Evolutionary conservation across 2,888 invertebrate species (phyloP), one percentile per base, ranked within the genome.

Genomic region (Sialis lutaria): DNA sequence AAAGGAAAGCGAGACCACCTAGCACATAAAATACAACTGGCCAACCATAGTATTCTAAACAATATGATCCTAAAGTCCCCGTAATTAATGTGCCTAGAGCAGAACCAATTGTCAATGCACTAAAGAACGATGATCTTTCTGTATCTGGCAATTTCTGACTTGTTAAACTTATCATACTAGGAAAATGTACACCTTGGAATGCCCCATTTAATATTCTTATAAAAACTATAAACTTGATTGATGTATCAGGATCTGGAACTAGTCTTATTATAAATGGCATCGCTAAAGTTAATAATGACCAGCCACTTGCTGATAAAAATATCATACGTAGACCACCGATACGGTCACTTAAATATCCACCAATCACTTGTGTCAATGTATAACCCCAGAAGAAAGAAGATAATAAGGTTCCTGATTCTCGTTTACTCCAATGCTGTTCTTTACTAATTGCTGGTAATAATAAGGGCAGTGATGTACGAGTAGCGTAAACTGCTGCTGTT

Each of bases 301-400:
- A 75, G 39, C 75, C 71, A 5, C 77, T 57, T 3, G 77, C 77
- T 9, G 79, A 73, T 41, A 72, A 66, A 42, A 73, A 67, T 52
- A 82, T 69, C 9, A 82, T 74, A 49, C 70, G 68, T 55, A 79
- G 78, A 0, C 80, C 81, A 33, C 80, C 80, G 48, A 77, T 68
- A 45, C 69, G 66, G 58, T 74, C 74, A 51, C 74, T 74, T 33
- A 73, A 61, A 54, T 73, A 73, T 32, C 74, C 74, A 42, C 74
- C 73, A 44, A 70, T 59, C 39, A 70, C 67, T 60, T 74, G 74
- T 1, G 81, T 82, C 50, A 79, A 59, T 1, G 77, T 77, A 56
- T 82, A 82, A 43, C 82, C 82, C 80, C 82, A 82, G 58, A 82
- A 82, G 58, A 82, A 82, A 30, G 78, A 75, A 22, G 79, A 79